These are phyloP conservation scores for Anaspis maculata DNA, from an alignment of 2,888 invertebrate species.

Conservation along the genomic window DNA sequence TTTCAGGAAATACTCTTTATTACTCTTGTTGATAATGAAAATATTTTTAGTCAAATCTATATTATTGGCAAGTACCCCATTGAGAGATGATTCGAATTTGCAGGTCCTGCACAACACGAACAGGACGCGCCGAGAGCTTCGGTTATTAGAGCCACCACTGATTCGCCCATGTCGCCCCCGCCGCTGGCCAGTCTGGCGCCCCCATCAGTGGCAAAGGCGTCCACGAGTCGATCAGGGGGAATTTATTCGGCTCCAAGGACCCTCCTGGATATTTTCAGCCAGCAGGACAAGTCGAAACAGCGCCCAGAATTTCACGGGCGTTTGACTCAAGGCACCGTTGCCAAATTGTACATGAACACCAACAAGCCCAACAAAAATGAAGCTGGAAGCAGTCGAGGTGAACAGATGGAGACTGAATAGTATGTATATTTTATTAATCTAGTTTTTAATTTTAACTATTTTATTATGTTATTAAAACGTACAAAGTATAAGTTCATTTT, in stretches of 20 bases:
- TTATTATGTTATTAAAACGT: no score
- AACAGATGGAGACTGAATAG: slow-evolving; percentile 34
- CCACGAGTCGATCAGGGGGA: slow-evolving; percentile 27
- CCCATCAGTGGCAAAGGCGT: slow-evolving; percentile 20
- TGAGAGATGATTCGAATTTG: no score
- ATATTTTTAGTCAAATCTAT: no score
- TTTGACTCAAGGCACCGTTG: slow-evolving; percentile 46
- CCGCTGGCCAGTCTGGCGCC: slow-evolving; percentile 41
- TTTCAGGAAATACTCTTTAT: no score
- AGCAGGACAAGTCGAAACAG: slow-evolving; percentile 43
- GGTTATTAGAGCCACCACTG: slow-evolving; percentile 68
- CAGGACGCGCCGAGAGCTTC: slow-evolving; percentile 38
- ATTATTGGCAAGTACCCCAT: no score
- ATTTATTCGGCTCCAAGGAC: slow-evolving; percentile 43
- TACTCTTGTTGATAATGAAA: no score
- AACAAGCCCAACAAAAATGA: slow-evolving; percentile 48
- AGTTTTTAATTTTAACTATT: neutral
- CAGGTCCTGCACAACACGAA: slow-evolving; percentile 27
- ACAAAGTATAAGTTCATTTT: no score
- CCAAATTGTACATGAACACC: slow-evolving; percentile 68
- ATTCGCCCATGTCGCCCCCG: slow-evolving; percentile 79
- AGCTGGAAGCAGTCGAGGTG: slow-evolving; percentile 41
- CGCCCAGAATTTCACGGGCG: slow-evolving; percentile 53
- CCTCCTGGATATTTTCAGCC: slow-evolving; percentile 60
- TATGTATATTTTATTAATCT: neutral